Evolutionary conservation across 2,888 invertebrate species (phyloP), one percentile per base, ranked within the genome.

Genomic region (Eubasilissa splendida): DNA sequence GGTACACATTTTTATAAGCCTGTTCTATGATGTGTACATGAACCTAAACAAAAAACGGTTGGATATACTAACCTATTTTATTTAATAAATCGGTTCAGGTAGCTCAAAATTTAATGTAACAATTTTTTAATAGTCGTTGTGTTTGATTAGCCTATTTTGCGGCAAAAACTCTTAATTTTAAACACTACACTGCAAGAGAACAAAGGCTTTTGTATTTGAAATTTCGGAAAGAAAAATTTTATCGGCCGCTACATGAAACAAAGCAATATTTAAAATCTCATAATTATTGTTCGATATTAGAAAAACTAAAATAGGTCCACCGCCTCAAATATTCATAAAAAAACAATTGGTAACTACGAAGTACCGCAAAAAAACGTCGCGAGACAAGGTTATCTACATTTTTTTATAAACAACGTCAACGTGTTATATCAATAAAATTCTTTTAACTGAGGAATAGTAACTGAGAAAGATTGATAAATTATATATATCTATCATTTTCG

Each of bases 401-500:
- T 76, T 65, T 76, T 76, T 60, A 76, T 63, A 76, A 63, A 76
- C 76, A 63, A 63, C 31, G 52, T 9, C 31, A 33, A 65, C 14
- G 52, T 76, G 65, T 76, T 76, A 76, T n/a, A 76, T 76, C 76
- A n/a, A 76, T 65, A 65, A 76, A 76, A 11, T 33, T 65, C n/a
- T 12, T 10, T 53, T 12, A 50, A 12, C 12, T 12, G 11, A n/a
- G 58, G 11, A n/a, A 73, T 11, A 33, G 7, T 50, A 73, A 8
- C 12, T 73, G n/a, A 56, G n/a, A 73, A 33, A 12, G 3, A 8
- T 52, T 50, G 33, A 4, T n/a, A n/a, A 68, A 42, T 58, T 58
- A 68, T n/a, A 50, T n/a, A 42, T 50, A 12, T 73, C 56, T 52
- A 12, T 11, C 42, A 50, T 7, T 75, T 75, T 60, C 14, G 31